These are phyloP conservation scores for Pollicipes pollicipes DNA, from an alignment of 1,140 invertebrate genomes.

Conservation along the genomic window DNA sequence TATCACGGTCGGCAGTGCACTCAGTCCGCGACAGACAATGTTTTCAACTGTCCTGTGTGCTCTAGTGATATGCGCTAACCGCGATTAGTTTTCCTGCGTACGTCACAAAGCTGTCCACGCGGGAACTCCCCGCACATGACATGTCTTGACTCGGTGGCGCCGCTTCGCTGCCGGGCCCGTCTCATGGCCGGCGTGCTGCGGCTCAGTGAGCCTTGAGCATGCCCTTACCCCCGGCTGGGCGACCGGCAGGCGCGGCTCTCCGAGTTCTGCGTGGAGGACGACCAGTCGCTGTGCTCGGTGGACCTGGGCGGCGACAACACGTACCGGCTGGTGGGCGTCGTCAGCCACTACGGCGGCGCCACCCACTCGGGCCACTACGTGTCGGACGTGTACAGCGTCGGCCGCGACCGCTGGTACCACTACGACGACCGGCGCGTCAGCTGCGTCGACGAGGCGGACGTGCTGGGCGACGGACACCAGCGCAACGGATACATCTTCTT, in stretches of 20 bases:
- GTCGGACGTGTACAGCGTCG: constrained; percentile 17
- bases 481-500: constrained; percentile 20
- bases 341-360: constrained; percentile 15
- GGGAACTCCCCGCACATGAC: no score
- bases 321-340: constrained; percentile 13
- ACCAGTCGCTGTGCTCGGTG: background rate
- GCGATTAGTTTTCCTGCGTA: no score
- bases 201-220: no score
- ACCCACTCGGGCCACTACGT: constrained; percentile 18
- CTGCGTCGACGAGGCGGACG: constrained; percentile 11
- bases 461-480: constrained; percentile 14
- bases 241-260: constrained; percentile 3
- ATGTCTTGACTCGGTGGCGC: no score
- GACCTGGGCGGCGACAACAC: constrained; percentile 8
- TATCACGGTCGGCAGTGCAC: no score
- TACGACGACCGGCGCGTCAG: constrained; percentile 18
- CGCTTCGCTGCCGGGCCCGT: no score
- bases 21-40: no score
- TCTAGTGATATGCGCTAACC: no score
- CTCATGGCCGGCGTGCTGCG: no score
- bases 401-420: constrained; percentile 16
- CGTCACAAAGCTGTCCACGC: no score
- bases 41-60: no score
- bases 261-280: background rate
- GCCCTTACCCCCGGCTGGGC: background rate